Conservation (phyloP, 2,113 vertebrate genomes). For the Panthera uncia region DNA sequence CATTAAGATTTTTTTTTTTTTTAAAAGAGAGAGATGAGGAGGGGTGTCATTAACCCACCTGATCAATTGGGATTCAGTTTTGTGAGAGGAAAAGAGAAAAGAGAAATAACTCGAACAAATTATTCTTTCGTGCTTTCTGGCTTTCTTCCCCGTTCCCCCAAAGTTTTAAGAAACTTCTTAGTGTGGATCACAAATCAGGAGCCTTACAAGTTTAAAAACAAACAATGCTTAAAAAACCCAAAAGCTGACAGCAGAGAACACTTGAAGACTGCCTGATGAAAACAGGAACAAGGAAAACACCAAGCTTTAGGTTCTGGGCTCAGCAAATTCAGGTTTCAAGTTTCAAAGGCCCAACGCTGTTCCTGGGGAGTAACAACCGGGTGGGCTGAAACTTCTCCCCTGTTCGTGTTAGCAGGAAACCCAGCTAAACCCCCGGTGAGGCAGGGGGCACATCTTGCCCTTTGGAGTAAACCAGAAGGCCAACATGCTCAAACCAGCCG, state of each 20-base stretch:
- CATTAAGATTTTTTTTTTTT: too few relatives aligned
- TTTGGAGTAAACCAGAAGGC: not conserved
- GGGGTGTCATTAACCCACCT: not conserved
- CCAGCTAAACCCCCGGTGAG: not conserved
- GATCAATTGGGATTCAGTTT: not conserved
- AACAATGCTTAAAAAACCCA: not conserved
- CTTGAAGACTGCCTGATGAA: not conserved
- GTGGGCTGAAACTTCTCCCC: not conserved
- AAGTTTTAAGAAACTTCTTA: not conserved
- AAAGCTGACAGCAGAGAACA: not conserved
- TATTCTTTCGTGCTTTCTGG: not conserved
- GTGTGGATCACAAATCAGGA: not conserved
- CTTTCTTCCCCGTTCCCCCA: not conserved
- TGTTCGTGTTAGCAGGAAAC: not conserved
- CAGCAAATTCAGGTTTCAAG: not conserved
- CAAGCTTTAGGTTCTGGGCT: not conserved
- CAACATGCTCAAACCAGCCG: not conserved
- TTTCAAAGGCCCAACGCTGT: not conserved
- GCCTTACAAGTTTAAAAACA: constrained; percentile 49
- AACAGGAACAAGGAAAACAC: not conserved
- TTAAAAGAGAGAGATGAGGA: not conserved
- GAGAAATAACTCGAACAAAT: not conserved
- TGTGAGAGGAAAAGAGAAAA: not conserved
- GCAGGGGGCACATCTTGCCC: not conserved
- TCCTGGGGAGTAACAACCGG: rapidly evolving